Base-by-base conservation (phyloP, 2,888 invertebrate species). In the Euzetes globulus region DNA sequence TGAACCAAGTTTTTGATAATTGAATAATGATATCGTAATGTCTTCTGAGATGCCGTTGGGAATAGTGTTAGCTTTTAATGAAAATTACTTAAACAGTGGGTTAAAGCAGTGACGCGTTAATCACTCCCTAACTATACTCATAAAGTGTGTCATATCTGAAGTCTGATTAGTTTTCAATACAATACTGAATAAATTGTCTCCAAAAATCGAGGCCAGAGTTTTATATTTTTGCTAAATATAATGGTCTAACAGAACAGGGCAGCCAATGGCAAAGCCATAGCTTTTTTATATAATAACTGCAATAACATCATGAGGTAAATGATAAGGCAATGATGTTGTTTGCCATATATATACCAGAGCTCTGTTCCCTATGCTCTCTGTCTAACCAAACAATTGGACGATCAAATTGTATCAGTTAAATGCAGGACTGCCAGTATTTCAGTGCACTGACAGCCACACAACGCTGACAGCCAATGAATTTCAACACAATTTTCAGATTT, bases 301-400 rank as follows among this genome's bases (percentile, higher is more conserved):
- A 60, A 60, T 27, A 60, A 60, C 33, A 60, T 60, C 60, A 60
- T 29, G 27, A 29, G 60, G 27, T 29, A 60, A 60, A 27, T 60
- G 60, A 60, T 60, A 60, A 60, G 60, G 27, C 60, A 60, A 60
- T 60, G 22, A 60, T 60, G 3, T 29, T 60, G 33, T 60, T 27
- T 60, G 27, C 33, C 27, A 60, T 60, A 4, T n/a, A n/a, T 50
- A 19, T 50, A 13, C n/a, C 19, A n/a, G 50, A 3, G 27, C 33
- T 52, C 52, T 52, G 19, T 52, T 7, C n/a, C 7, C 19, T 19
- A 4, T 6, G 15, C n/a, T 52, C n/a, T 52, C 7, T 19, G n/a
- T 19, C 7, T 19, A 52, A 19, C 52, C n/a, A 52, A 52, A 52
- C 52, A 52, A 52, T 52, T 52, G 52, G 52, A 2, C 19, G 47